Evolutionary conservation across 2,888 invertebrate genomes (phyloP).

Genomic region (Mactromeris polynyma): DNA sequence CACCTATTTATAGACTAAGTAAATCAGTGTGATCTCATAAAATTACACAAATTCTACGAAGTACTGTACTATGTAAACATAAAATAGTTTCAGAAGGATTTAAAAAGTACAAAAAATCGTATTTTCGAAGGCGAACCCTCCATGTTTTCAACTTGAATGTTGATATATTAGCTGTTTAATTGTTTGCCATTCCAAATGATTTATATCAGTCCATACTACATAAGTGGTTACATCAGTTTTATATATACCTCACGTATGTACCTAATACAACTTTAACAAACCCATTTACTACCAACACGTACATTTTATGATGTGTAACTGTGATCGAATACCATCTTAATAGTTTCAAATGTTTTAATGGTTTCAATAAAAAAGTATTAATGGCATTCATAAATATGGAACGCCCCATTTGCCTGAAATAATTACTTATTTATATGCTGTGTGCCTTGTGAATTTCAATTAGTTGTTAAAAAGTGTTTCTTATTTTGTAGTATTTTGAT

Average conservation of each 20-base stretch:
- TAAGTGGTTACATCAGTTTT: neutral
- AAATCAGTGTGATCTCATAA: too few relatives aligned
- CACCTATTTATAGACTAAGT: too few relatives aligned
- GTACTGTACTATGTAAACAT: too few relatives aligned
- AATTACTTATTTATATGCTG: neutral
- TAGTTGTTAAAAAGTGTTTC: too few relatives aligned
- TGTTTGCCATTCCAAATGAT: neutral
- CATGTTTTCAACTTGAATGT: too few relatives aligned
- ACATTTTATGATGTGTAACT: neutral
- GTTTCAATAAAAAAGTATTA: neutral
- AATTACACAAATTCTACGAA: too few relatives aligned
- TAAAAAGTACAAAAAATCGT: too few relatives aligned
- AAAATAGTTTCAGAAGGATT: too few relatives aligned
- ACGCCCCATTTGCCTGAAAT: neutral
- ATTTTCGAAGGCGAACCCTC: too few relatives aligned
- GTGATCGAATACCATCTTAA: neutral
- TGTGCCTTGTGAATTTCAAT: too few relatives aligned
- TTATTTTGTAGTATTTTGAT: too few relatives aligned
- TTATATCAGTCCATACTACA: neutral
- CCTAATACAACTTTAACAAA: neutral
- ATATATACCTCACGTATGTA: neutral
- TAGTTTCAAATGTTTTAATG: neutral
- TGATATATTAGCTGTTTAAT: neutral
- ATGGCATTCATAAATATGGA: neutral
- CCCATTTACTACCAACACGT: neutral